A percentile compares a stretch with the other conserved stretches of the same genome.
These are phyloP conservation scores for Brachylomia viminalis DNA, from an alignment of 2,888 invertebrate species.

Conservation along the genomic window DNA sequence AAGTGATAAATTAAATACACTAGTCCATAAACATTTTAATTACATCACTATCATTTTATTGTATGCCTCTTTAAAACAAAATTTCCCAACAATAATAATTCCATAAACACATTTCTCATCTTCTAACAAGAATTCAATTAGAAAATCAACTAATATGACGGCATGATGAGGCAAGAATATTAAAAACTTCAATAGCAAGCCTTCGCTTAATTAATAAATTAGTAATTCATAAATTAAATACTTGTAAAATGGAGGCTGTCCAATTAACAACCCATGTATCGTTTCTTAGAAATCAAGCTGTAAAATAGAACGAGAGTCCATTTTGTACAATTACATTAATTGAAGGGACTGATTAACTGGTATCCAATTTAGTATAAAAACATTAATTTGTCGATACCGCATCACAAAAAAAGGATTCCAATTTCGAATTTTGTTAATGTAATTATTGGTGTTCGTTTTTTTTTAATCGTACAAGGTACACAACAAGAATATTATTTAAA, in stretches of 20 bases:
- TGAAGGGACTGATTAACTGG: conserved; percentile 48
- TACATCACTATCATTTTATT: background rate
- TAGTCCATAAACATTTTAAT: background rate
- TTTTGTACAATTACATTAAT: conserved; percentile 48
- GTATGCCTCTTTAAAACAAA: background rate
- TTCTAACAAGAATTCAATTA: conserved; percentile 13
- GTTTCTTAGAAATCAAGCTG: conserved; percentile 39
- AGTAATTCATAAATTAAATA: conserved; percentile 58
- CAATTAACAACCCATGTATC: conserved; percentile 54
- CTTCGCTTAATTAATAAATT: conserved; percentile 46
- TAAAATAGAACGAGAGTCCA: conserved; percentile 39
- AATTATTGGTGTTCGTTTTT: conserved; percentile 71
- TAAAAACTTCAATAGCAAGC: conserved; percentile 14
- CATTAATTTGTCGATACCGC: conserved; percentile 66
- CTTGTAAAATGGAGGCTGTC: conserved; percentile 45
- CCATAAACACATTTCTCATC: conserved; percentile 2
- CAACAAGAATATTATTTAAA: conserved; percentile 43
- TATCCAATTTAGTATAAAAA: conserved; percentile 61
- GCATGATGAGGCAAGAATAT: conserved; percentile 13
- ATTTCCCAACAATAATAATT: conserved; percentile 10
- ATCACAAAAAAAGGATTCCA: conserved; percentile 66
- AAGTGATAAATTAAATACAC: too few relatives aligned
- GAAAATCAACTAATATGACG: conserved; percentile 5
- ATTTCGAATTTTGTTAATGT: conserved; percentile 77
- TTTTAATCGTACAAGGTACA: conserved; percentile 68